Percentiles rank a stretch among this genome's conserved stretches.
These are phyloP conservation scores for Ceyx cyanopectus DNA, from an alignment of 2,113 vertebrate species.

Conservation along the genomic window DNA sequence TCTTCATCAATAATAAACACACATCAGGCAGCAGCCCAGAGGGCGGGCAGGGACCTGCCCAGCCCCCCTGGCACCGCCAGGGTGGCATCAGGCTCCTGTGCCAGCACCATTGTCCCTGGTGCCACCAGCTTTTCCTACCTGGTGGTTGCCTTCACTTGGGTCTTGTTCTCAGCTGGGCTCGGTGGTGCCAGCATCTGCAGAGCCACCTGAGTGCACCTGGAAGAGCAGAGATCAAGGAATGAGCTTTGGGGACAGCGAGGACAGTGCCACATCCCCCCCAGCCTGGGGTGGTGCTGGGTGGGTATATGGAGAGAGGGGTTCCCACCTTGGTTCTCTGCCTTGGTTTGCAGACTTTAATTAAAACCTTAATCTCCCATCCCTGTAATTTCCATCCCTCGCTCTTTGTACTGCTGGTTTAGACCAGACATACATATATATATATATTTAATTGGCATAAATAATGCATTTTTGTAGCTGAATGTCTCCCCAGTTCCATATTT, in stretches of 20 bases:
- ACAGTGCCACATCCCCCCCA: not conserved
- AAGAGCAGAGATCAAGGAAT: not conserved
- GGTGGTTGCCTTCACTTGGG: accelerated
- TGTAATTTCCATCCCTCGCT: not conserved
- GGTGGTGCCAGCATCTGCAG: accelerated
- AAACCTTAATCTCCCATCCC: not conserved
- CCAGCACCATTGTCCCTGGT: accelerated
- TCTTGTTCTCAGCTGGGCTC: accelerated
- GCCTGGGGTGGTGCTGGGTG: accelerated
- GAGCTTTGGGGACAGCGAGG: not conserved
- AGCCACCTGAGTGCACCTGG: accelerated
- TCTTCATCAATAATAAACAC: not conserved
- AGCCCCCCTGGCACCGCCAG: accelerated
- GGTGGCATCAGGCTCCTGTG: accelerated
- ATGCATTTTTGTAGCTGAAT: not conserved
- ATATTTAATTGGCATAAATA: not conserved
- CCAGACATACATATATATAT: not conserved
- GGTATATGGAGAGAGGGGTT: not conserved
- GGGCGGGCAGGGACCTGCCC: not conserved
- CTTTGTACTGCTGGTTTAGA: not conserved
- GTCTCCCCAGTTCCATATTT: not conserved
- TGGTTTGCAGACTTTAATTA: not conserved
- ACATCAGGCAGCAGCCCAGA: not conserved
- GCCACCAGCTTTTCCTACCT: not conserved
- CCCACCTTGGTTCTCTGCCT: not conserved